Base-by-base conservation (phyloP, 2,113 vertebrate genomes). In the Callocephalon fimbriatum region DNA sequence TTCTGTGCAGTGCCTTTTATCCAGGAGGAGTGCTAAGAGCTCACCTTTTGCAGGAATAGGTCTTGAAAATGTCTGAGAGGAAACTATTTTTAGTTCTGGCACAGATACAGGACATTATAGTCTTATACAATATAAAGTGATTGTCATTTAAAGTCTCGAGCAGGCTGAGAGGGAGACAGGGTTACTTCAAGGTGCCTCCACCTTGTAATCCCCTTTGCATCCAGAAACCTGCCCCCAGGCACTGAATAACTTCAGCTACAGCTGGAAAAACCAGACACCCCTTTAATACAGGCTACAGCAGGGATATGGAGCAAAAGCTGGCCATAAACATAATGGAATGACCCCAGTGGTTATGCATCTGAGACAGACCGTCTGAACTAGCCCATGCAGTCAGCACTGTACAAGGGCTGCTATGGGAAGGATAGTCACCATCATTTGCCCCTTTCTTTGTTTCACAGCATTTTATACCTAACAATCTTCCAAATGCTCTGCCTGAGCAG, bases 271-370 rank as follows among this genome's bases (percentile, higher is more conserved):
- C 7, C 61, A 51, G 42, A 6, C 7, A 8, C 14, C 17, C 61
- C 2, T 0, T 4, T 47, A 40, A 6, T 53, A 35, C 22, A 29
- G 63, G 54, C 42, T 42, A 3, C 4, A 2, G 7, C 32, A 66
- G 56, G n/a, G 37, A 44, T 5, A 4, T 0, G 17, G 31, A 68
- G 77, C 13, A 66, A 73, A 65, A 53, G 12, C 65, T 70, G 66
- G 17, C 71, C 22, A 0, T 21, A n/a, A 59, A 50, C 8, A 14
- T 0, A 22, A 29, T 0, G 8, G 19, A 25, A 47, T 0, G 1
- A 16, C 29, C 27, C 58, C 32, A 26, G 35, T 38, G 29, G 63
- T 9, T 42, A 6, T 2, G 5, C 21, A n/a, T 26, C 78, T 12
- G n/a, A 44, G 18, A 31, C 21, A 53, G 50, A 18, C 8, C 12